Percentiles rank a stretch among this genome's conserved stretches.
Conservation (phyloP, 2,113 vertebrate genomes). For the Daubentonia madagascariensis region DNA sequence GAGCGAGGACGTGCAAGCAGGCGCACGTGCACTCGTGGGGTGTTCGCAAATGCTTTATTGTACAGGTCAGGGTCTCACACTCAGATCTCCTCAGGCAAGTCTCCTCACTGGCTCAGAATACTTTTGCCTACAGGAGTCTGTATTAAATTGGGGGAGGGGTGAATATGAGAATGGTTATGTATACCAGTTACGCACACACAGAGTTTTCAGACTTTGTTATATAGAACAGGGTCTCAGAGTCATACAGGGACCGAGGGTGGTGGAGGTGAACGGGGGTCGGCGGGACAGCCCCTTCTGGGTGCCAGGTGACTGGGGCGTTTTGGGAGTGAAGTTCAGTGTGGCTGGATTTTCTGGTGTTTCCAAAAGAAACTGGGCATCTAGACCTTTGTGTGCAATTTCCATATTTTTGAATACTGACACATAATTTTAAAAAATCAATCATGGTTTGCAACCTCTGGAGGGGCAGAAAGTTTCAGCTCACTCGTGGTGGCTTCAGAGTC, state of each 20-base stretch:
- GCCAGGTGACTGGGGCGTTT: not conserved
- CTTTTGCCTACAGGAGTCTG: not conserved
- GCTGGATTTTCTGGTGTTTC: not conserved
- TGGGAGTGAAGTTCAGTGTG: not conserved
- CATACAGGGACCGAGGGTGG: not conserved
- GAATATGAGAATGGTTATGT: not conserved
- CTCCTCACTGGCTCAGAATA: not conserved
- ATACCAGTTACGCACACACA: not conserved
- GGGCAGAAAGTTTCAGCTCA: not conserved
- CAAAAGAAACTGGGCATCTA: not conserved
- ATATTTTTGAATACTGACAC: not conserved
- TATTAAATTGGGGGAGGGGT: not conserved
- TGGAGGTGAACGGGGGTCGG: accelerated
- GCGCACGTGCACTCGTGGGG: not conserved
- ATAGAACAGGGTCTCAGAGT: not conserved
- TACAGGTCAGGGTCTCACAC: not conserved
- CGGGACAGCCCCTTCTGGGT: not conserved
- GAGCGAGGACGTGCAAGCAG: not conserved
- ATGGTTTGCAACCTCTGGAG: not conserved
- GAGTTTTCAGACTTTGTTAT: not conserved
- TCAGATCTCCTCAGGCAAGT: not conserved
- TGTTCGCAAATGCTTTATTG: not conserved
- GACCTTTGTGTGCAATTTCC: not conserved
- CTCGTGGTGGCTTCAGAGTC: not conserved
- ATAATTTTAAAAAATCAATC: not conserved